Conservation (phyloP, 2,888 invertebrate species). For the Polymixis lichenea region DNA sequence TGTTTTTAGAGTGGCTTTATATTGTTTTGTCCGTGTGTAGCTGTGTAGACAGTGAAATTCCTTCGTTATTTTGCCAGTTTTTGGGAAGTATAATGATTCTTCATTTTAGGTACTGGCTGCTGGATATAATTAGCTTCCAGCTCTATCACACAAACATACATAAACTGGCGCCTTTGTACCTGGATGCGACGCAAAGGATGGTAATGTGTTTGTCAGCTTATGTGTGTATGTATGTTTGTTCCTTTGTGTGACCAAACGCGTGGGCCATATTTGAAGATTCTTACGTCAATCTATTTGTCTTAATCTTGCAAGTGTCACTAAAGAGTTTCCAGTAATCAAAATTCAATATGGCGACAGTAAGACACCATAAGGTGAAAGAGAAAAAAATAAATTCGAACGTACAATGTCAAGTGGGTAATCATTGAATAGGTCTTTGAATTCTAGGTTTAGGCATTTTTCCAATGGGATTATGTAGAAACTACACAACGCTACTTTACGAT, state of each 20-base stretch:
- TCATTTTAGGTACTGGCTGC: not conserved
- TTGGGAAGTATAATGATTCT: not conserved
- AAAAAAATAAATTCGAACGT: no score
- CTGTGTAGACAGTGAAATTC: not conserved
- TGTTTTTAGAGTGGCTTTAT: no score
- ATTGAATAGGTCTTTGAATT: no score
- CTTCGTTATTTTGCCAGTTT: not conserved
- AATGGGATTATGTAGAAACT: no score
- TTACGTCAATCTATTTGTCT: not conserved
- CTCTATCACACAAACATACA: not conserved
- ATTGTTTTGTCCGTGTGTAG: not conserved
- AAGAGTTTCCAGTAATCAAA: no score
- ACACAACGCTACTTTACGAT: no score
- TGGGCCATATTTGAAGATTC: not conserved
- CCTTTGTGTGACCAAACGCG: not conserved
- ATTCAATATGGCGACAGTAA: no score
- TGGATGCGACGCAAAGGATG: not conserved
- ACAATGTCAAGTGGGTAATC: no score
- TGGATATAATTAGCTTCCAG: not conserved
- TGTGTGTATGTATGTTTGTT: not conserved
- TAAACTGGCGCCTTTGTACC: no score
- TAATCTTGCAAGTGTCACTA: no score
- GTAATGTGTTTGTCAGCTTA: not conserved
- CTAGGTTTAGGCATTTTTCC: no score
- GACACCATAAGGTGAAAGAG: no score